Evolutionary conservation across 2,797 vertebrate genomes (phyloP).

Genomic region (Myoxocephalus aenaeus): DNA sequence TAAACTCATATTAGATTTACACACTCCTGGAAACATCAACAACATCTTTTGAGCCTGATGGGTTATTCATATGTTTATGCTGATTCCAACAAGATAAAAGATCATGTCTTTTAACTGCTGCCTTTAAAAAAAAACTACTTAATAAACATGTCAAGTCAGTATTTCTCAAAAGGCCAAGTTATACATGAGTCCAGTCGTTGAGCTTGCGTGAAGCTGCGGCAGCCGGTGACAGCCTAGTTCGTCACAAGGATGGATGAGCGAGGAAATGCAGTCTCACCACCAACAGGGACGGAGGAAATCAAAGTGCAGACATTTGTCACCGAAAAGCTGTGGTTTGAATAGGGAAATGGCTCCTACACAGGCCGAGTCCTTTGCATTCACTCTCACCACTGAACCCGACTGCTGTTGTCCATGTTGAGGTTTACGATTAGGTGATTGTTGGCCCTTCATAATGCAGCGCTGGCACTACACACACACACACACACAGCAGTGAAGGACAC

Average conservation of each 20-base stretch:
- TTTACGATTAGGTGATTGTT: slow-evolving; percentile 16
- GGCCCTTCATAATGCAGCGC: slow-evolving; percentile 28
- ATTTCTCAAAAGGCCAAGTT: slow-evolving; percentile 64
- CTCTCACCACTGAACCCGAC: slow-evolving; percentile 20
- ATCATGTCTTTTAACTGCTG: background rate
- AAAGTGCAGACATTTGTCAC: slow-evolving; percentile 47
- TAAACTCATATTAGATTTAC: background rate
- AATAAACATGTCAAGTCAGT: slow-evolving; percentile 63
- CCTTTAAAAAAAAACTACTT: slow-evolving; percentile 11
- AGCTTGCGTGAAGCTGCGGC: slow-evolving; percentile 54
- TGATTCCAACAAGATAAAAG: slow-evolving; percentile 34
- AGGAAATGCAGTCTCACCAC: slow-evolving; percentile 52
- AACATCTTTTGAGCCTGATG: background rate
- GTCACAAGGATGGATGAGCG: slow-evolving; percentile 72
- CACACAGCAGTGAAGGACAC: background rate
- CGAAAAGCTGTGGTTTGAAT: slow-evolving; percentile 41
- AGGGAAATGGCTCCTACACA: slow-evolving; percentile 35
- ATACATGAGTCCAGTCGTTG: slow-evolving; percentile 57
- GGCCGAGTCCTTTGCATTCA: slow-evolving; percentile 37
- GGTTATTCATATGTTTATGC: slow-evolving; percentile 24
- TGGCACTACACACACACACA: no score
- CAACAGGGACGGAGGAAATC: slow-evolving; percentile 51
- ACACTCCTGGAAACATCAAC: background rate
- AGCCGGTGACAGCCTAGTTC: slow-evolving; percentile 66
- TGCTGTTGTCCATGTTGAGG: slow-evolving; percentile 10